Conservation (phyloP, 35 echinoderm and acorn worm genomes). For the Anneissia japonica region DNA sequence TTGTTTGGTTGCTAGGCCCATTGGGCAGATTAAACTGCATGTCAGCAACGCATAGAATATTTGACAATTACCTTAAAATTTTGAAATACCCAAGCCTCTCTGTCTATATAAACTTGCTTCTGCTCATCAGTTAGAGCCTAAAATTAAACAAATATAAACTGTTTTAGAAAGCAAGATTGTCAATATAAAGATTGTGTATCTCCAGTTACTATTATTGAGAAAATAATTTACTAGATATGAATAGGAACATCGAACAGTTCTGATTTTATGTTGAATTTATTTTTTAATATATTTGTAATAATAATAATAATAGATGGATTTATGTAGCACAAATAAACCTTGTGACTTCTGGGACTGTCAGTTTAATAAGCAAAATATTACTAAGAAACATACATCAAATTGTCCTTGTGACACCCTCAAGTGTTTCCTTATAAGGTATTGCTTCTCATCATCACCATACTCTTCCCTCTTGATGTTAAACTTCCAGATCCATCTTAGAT, state of each 20-base stretch:
- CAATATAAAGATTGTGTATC: background rate
- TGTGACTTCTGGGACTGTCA: background rate
- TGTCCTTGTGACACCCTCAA: slow-evolving; percentile 52
- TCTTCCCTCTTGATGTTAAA: slow-evolving; percentile 47
- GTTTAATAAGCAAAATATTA: background rate
- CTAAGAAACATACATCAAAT: slow-evolving; percentile 70
- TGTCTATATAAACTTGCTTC: slow-evolving; percentile 45
- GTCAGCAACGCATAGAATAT: too few species aligned
- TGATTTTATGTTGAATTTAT: background rate
- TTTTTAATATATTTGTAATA: background rate
- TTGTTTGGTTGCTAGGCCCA: too few species aligned
- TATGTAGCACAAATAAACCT: background rate
- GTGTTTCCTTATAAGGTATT: slow-evolving; percentile 77
- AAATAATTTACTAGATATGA: background rate
- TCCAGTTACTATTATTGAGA: background rate
- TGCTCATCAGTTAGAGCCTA: slow-evolving; percentile 62
- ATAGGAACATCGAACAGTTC: background rate
- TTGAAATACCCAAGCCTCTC: slow-evolving; percentile 59
- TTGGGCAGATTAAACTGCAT: too few species aligned
- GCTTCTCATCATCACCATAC: slow-evolving; percentile 69
- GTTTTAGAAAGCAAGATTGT: background rate
- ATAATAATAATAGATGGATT: background rate
- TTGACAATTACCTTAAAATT: slow-evolving; percentile 60
- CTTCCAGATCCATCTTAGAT: slow-evolving; percentile 72
- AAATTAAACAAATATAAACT: background rate